A percentile compares a stretch with the other conserved stretches of the same genome.
Evolutionary conservation across 1,140 invertebrate species (phyloP).

Genomic region (Drosophila ambigua): DNA sequence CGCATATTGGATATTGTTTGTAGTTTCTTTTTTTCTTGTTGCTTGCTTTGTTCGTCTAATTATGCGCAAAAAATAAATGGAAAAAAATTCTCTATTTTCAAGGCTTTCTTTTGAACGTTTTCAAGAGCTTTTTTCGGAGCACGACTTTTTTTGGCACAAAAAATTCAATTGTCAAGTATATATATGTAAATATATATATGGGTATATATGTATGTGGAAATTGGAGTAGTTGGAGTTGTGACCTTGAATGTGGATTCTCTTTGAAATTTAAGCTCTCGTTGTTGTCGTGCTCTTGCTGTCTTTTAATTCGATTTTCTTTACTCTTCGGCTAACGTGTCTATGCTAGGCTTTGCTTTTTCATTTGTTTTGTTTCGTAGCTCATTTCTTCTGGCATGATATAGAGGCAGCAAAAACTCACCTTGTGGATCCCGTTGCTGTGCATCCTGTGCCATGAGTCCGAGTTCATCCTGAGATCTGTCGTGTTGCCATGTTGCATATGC

Average conservation of each 20-base stretch:
- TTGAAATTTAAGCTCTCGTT: slow-evolving; percentile 60
- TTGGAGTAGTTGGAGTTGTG: slow-evolving; percentile 35
- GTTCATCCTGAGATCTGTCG: slow-evolving; percentile 89
- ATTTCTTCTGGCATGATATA: slow-evolving; percentile 52
- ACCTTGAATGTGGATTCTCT: slow-evolving; percentile 46
- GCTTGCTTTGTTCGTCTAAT: slow-evolving; percentile 70
- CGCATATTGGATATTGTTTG: slow-evolving; percentile 55
- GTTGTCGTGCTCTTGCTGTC: slow-evolving; percentile 74
- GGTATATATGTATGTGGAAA: slow-evolving; percentile 9
- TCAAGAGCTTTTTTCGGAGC: slow-evolving; percentile 79
- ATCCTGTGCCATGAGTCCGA: slow-evolving; percentile 88
- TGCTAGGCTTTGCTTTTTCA: slow-evolving; percentile 78
- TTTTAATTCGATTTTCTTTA: slow-evolving; percentile 19
- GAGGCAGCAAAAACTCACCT: slow-evolving; percentile 87
- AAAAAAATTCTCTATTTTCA: slow-evolving; percentile 19
- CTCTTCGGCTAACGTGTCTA: slow-evolving; percentile 44
- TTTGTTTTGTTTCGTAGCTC: slow-evolving; percentile 60
- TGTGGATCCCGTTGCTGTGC: slow-evolving; percentile 90
- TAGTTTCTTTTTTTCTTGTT: slow-evolving; percentile 62
- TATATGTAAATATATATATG: neutral
- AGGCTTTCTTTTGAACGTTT: slow-evolving; percentile 58
- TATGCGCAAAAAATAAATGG: slow-evolving; percentile 32
- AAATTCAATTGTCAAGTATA: slow-evolving; percentile 13
- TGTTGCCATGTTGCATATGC: slow-evolving; percentile 88
- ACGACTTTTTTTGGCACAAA: slow-evolving; percentile 50